Conservation (phyloP, 1,140 invertebrate genomes). For the Yoshiicerus persimilis region DNA sequence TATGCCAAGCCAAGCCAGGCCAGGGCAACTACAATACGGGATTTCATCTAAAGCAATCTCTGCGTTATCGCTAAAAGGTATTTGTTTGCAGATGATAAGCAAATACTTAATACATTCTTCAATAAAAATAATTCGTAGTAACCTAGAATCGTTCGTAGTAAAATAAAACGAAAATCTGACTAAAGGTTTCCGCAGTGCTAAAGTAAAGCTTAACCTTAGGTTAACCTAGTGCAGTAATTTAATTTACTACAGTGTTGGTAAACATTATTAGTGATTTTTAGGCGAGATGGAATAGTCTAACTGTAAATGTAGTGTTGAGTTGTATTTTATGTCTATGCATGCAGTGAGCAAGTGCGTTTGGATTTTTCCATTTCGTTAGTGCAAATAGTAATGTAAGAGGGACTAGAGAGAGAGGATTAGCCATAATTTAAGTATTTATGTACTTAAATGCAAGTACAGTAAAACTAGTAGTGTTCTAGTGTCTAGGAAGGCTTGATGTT, state of each 20-base stretch:
- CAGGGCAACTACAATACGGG: too few species aligned
- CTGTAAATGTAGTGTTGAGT: not conserved
- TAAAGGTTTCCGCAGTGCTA: not conserved
- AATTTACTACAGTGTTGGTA: not conserved
- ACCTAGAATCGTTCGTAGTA: not conserved
- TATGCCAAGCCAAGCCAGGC: not conserved
- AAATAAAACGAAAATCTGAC: not conserved
- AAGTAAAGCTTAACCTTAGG: not conserved
- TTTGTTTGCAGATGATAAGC: not conserved
- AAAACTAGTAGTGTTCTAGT: too few species aligned
- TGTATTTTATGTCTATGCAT: not conserved
- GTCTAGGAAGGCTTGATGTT: not conserved
- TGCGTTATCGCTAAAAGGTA: not conserved
- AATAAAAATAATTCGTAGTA: not conserved
- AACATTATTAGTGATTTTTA: not conserved
- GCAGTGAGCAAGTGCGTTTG: not conserved
- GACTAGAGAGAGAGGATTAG: too few species aligned
- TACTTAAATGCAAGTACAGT: too few species aligned
- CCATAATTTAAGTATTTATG: too few species aligned
- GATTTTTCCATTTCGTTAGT: not conserved
- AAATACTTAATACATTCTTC: not conserved
- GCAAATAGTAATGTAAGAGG: too few species aligned
- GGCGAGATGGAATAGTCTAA: not conserved
- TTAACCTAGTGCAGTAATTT: not conserved
- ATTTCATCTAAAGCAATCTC: not conserved